Conservation (phyloP, 53 echinoderm and acorn worm species). For the Echinometra lucunter region DNA sequence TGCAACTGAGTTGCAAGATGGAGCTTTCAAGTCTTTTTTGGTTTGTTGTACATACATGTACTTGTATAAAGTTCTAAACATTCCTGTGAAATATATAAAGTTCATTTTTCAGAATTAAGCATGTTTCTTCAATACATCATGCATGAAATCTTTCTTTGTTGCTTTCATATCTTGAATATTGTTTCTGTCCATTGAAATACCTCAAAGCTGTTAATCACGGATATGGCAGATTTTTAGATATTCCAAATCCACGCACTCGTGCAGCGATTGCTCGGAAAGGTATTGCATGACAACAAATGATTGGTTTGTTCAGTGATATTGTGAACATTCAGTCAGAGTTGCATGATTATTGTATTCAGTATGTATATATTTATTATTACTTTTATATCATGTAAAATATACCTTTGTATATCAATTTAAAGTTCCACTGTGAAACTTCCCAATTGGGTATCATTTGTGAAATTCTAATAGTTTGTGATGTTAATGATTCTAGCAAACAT, state of each 20-base stretch:
- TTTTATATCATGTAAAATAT: neutral
- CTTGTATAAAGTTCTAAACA: too few species aligned
- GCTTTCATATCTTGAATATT: neutral
- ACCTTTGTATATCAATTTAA: neutral
- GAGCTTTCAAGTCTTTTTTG: too few species aligned
- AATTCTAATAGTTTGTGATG: too few species aligned
- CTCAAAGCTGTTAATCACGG: conserved; percentile 72
- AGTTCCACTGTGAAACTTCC: neutral
- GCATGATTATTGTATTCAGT: neutral
- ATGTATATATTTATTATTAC: neutral
- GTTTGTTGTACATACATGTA: too few species aligned
- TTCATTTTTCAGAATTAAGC: neutral
- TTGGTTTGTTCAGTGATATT: neutral
- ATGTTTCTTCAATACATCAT: neutral
- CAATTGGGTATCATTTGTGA: too few species aligned
- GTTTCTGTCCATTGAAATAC: neutral
- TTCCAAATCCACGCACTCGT: conserved; percentile 19
- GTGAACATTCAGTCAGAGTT: neutral
- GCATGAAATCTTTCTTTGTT: neutral
- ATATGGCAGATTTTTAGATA: conserved; percentile 64
- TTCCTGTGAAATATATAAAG: neutral
- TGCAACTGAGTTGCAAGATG: too few species aligned
- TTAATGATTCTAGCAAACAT: neutral
- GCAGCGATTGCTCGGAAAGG: conserved; percentile 43
- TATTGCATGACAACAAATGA: conserved; percentile 37